These are phyloP conservation scores for Trichonephila inaurata DNA, from an alignment of 1,140 invertebrate species.

Conservation along the genomic window DNA sequence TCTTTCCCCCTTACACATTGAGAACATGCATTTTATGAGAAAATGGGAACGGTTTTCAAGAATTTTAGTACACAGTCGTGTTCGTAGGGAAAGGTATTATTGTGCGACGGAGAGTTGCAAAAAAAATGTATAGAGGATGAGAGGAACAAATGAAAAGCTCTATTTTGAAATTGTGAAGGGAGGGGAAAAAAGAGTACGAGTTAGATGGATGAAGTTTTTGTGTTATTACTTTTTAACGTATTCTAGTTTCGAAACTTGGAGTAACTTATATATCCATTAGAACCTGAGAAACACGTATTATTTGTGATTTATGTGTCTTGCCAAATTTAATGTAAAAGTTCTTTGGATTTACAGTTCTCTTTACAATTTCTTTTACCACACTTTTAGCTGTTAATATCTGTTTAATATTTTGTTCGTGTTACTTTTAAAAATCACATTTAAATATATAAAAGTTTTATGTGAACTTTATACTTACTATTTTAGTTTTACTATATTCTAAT, in stretches of 20 bases:
- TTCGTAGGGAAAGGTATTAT: neutral
- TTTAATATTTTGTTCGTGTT: no score
- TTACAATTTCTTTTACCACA: no score
- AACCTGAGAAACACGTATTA: neutral
- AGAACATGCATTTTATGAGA: neutral
- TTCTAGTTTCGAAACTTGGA: neutral
- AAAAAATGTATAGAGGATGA: neutral
- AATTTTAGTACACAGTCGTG: neutral
- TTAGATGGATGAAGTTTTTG: neutral
- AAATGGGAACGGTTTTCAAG: neutral
- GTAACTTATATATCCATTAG: neutral
- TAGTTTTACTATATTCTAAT: no score
- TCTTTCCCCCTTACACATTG: no score
- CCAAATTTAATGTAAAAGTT: no score
- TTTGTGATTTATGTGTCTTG: neutral
- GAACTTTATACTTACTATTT: no score
- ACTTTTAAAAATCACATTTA: no score
- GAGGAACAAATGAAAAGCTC: neutral
- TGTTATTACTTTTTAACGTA: neutral
- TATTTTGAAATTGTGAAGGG: neutral
- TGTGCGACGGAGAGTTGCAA: neutral
- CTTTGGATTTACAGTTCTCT: no score
- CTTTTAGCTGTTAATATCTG: no score
- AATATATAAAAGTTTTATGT: no score
- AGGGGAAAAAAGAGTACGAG: neutral